Base-by-base conservation (phyloP, 2,113 vertebrate species). In the Semicossyphus pulcher region DNA sequence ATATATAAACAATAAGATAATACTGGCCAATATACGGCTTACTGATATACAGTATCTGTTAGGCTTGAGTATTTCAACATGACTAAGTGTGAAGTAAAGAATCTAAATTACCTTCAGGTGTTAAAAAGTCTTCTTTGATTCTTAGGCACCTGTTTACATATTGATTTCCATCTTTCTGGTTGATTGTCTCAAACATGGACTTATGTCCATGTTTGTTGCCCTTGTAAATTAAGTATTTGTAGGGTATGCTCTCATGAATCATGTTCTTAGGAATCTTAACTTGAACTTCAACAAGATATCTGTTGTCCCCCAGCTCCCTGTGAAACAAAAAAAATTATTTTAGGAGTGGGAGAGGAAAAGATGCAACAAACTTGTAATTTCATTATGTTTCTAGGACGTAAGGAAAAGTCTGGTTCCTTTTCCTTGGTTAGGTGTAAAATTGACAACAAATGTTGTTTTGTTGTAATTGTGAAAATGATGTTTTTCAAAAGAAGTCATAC, bases 181-280 rank as follows among this genome's bases (percentile, higher is more conserved):
- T 82, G 78, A 87, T 80, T 4, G 0, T 0, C 60, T 89, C 87
- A 60, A 0, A 79, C 4, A n/a, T 52, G 3, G 0, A 0, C 2
- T 15, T 2, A 0, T 2, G 0, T 0, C 0, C 4, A 1, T 1
- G 1, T 65, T 25, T 37, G 0, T 5, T 0, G 0, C 0, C 15
- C 16, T 31, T 0, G 0, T 0, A 20, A 29, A 11, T 0, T 10
- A 92, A 0, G 0, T 96, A 96, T 72, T 96, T 96, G 77, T 96
- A 96, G 1, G 94, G 92, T 42, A 95, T 78, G 3, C 0, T 0
- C 8, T 39, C 3, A 34, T 75, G 1, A 34, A 0, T 18, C 10
- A 18, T 4, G 70, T 18, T 11, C 56, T 31, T 90, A 10, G 26
- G 10, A 12, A 94, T 45, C 44, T 20, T 7, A 0, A 78, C 0